Base-by-base conservation (phyloP, 1,140 invertebrate species). In the Drosophila ananassae region DNA sequence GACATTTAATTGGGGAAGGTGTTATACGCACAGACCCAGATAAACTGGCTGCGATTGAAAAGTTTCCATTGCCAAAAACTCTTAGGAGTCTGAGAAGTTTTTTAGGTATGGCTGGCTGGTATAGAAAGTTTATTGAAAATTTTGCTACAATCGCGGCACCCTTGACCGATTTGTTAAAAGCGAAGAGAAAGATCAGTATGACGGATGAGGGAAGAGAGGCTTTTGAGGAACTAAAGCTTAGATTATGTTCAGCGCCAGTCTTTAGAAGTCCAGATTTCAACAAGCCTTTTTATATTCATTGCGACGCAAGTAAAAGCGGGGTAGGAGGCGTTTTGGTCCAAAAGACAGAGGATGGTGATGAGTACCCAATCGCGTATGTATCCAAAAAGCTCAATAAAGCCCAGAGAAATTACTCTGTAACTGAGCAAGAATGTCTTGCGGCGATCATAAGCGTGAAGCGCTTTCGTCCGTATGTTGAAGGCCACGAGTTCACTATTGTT, bases 21-120 rank as follows among this genome's bases (percentile, higher is more conserved):
- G 58, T 50, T 9, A 25, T 61, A 13, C 32, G 48, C 2, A 52
- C 58, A 0, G 58, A 61, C 28, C 58, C 58, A 10, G 48, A 52
- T 0, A 52, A 61, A 12, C 44, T 52, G 7, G 51, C 48, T 2
- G 58, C 58, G 0, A 44, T 61, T 13, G 30, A 21, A 1, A 7
- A 61, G 0, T 61, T 52, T 21, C 48, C 59, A 9, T 51, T 51
- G 25, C 48, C 48, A 13, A 30, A 37, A 37, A 12, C 10, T 9
- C 34, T 37, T 3, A 37, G 12, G 12, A n/a, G 9, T 2, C 34
- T 37, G 12, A 37, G 34, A 37, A 37, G 34, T 9, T 37, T 37
- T n/a, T n/a, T 37, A n/a, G 34, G 34, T 12, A 37, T 37, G 34
- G 34, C 12, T 12, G 34, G 34, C 12, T 37, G 34, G 34, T 37